Evolutionary conservation across 1,140 invertebrate genomes (phyloP).

Genomic region (Brachionus angularis): DNA sequence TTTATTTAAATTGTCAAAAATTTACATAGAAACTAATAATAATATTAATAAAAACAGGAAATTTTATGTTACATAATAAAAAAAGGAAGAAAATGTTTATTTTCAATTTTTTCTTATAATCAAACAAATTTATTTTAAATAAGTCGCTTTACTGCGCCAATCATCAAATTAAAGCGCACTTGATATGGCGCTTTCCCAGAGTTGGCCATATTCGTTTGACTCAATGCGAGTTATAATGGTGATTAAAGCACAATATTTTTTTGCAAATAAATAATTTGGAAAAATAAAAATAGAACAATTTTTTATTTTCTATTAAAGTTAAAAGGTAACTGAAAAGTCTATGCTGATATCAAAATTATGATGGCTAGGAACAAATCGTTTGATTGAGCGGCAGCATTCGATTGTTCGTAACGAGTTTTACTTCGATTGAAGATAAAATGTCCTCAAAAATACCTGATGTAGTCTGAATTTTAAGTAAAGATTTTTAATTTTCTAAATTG

Average conservation of each 20-base stretch:
- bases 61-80: too few relatives aligned
- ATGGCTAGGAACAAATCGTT: conserved; percentile 26
- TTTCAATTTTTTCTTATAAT: too few relatives aligned
- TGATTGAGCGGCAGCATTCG: not conserved
- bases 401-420: not conserved
- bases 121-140: too few relatives aligned
- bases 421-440: not conserved
- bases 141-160: conserved; percentile 21
- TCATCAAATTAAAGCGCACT: conserved; percentile 35
- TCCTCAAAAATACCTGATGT: not conserved
- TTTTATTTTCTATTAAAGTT: not conserved
- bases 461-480: too few relatives aligned
- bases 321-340: not conserved
- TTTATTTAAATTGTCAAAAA: too few relatives aligned
- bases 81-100: too few relatives aligned
- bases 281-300: conserved; percentile 3
- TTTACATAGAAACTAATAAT: too few relatives aligned
- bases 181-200: not conserved
- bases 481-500: too few relatives aligned
- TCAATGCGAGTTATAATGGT: not conserved
- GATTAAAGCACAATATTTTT: not conserved
- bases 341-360: conserved; percentile 39
- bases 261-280: not conserved
- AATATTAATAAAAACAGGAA: too few relatives aligned
- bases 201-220: not conserved